Conservation (phyloP, 2,888 invertebrate species). For the Cataglyphis altisquamis region DNA sequence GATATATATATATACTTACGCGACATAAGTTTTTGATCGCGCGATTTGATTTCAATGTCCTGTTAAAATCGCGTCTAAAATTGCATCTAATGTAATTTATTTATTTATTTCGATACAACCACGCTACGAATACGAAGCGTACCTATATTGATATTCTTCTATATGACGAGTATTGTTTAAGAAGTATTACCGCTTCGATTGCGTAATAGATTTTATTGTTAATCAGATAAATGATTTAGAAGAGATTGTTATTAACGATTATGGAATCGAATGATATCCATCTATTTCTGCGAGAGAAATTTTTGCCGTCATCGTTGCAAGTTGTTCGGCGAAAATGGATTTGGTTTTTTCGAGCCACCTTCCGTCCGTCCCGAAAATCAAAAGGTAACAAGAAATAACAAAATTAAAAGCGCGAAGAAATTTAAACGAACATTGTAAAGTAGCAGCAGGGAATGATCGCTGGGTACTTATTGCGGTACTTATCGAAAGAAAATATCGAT, state of each 20-base stretch:
- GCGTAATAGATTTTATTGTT: not conserved
- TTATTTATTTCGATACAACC: conserved; percentile 4
- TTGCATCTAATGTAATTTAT: not conserved
- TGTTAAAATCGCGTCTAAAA: not conserved
- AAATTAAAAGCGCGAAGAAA: conserved; percentile 25
- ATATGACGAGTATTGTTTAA: not conserved
- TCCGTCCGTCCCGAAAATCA: conserved; percentile 78
- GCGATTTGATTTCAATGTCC: conserved; percentile 1
- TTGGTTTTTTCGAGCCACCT: conserved; percentile 68
- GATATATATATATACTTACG: not conserved
- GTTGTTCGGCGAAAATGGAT: conserved; percentile 62
- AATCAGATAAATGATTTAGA: conserved; percentile 19
- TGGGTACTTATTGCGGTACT: conserved; percentile 64
- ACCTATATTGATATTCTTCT: conserved; percentile 5
- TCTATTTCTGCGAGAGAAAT: not conserved
- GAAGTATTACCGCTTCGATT: conserved; percentile 30
- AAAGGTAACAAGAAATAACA: conserved; percentile 61
- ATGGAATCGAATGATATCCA: not conserved
- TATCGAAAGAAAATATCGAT: conserved; percentile 66
- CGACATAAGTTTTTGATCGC: not conserved
- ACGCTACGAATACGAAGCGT: not conserved
- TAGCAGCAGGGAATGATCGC: conserved; percentile 62
- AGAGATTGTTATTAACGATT: conserved; percentile 6
- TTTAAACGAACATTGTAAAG: conserved; percentile 46
- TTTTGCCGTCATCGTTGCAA: conserved; percentile 54